Conservation (phyloP, 2,888 invertebrate species). For the Hoplodrina ambigua region DNA sequence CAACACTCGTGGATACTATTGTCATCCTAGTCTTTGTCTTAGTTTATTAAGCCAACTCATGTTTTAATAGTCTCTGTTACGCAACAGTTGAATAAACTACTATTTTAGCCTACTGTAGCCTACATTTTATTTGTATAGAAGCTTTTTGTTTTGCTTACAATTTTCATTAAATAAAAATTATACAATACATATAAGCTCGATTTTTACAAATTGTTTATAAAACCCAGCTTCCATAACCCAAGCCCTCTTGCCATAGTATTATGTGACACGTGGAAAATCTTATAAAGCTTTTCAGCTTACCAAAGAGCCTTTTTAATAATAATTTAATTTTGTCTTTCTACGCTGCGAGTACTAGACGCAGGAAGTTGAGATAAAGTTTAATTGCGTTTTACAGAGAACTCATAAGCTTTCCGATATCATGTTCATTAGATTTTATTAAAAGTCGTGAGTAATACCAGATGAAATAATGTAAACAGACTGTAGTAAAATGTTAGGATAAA, state of each 20-base stretch:
- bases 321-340: constrained; percentile 46
- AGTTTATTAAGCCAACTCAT: no score
- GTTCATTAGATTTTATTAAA: constrained; percentile 78
- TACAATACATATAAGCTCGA: background rate
- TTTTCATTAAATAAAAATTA: background rate
- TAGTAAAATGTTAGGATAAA: constrained; percentile 50
- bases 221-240: constrained; percentile 18
- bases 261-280: constrained; percentile 16
- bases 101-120: no score
- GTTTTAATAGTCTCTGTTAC: no score
- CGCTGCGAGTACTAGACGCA: constrained; percentile 59
- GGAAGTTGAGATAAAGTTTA: constrained; percentile 71
- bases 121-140: no score
- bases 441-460: constrained; percentile 69
- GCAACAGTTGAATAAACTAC: no score
- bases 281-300: constrained; percentile 25
- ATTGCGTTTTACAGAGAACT: constrained; percentile 75
- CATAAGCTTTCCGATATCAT: constrained; percentile 77
- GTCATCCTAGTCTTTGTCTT: no score
- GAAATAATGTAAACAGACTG: constrained; percentile 66
- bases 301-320: constrained; percentile 38
- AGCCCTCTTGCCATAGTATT: constrained; percentile 9
- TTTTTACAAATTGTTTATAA: constrained; percentile 22
- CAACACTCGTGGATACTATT: no score
- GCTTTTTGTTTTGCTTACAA: constrained; percentile 21